Evolutionary conservation across 2,113 vertebrate genomes (phyloP).

Genomic region (Cercocebus atys): DNA sequence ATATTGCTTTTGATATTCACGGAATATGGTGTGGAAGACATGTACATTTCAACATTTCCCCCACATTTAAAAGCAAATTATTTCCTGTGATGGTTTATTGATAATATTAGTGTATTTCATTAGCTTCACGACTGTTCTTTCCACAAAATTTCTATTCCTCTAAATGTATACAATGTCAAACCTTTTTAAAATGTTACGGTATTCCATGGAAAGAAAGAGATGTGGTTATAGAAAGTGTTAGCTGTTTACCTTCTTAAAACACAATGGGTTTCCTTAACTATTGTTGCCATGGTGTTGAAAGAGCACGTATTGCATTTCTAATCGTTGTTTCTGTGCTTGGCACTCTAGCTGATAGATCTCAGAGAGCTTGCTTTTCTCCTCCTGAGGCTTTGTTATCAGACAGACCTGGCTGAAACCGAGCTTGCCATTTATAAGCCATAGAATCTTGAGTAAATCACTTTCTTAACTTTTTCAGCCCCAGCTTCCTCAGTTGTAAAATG

Average conservation of each 20-base stretch:
- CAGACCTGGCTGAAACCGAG: conserved; percentile 18
- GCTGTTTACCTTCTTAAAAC: conserved; percentile 44
- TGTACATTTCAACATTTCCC: background rate
- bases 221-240: background rate
- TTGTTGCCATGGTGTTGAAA: conserved; percentile 60
- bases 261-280: conserved; percentile 32
- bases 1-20: conserved; percentile 52
- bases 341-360: background rate
- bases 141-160: background rate
- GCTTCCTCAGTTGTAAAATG: background rate
- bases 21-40: conserved; percentile 23
- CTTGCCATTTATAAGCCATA: conserved; percentile 4
- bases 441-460: conserved; percentile 5
- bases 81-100: conserved; percentile 49
- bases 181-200: background rate
- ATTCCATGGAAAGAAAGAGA: conserved; percentile 12
- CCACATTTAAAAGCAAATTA: conserved; percentile 1
- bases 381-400: conserved; percentile 45
- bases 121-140: background rate
- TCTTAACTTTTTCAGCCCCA: background rate
- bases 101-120: background rate
- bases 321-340: conserved; percentile 36
- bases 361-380: conserved; percentile 24
- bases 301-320: background rate
- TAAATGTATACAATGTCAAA: background rate